Evolutionary conservation across 2,113 vertebrate species (phyloP).

Genomic region (Aegithalos caudatus): DNA sequence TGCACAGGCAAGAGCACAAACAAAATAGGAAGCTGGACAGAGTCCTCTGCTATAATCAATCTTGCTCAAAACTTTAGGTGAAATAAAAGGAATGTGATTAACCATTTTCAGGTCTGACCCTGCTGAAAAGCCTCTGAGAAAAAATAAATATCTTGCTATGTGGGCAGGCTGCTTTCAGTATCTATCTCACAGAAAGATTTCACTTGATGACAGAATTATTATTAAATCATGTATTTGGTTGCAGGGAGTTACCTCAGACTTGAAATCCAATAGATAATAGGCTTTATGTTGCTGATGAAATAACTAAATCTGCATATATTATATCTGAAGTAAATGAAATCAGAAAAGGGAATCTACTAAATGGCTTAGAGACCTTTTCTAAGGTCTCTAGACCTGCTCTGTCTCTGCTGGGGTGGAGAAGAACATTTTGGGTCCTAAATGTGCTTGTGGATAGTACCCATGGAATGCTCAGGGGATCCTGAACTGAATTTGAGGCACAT

Average conservation of each 20-base stretch:
- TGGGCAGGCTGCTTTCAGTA: constrained; percentile 27
- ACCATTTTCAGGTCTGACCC: not conserved
- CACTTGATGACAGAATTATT: constrained; percentile 55
- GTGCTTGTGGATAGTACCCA: not conserved
- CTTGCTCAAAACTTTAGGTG: not conserved
- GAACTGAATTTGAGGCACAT: not conserved
- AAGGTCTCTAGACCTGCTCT: too few species aligned
- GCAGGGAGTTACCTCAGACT: constrained; percentile 47
- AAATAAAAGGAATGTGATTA: not conserved
- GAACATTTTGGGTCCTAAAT: not conserved
- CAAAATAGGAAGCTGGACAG: not conserved
- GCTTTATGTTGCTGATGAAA: not conserved
- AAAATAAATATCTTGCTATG: constrained; percentile 12
- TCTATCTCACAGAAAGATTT: constrained; percentile 12
- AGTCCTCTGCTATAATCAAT: not conserved
- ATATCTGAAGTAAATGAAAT: not conserved
- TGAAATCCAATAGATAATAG: constrained; percentile 23
- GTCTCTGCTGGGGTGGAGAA: not conserved
- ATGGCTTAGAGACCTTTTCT: not conserved
- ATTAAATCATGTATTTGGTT: constrained; percentile 42
- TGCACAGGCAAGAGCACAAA: not conserved
- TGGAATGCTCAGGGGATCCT: not conserved
- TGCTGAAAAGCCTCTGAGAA: not conserved
- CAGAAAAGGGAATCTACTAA: not conserved
- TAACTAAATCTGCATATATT: constrained; percentile 25